Conservation (phyloP, 2,888 invertebrate species). For the Orthonychiurus folsomi region DNA sequence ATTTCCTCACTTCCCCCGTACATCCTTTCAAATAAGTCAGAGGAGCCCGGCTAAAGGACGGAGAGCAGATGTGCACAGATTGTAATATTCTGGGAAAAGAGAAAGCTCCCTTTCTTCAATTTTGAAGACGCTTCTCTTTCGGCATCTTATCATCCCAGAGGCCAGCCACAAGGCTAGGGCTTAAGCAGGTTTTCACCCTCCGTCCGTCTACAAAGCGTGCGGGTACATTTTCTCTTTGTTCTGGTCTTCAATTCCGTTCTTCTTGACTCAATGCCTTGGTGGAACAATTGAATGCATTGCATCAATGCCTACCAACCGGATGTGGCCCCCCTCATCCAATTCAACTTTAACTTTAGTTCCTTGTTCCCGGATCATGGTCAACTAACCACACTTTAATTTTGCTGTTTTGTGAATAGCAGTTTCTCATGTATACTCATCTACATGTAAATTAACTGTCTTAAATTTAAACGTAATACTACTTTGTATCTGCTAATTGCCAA, state of each 20-base stretch:
- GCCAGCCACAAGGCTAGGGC: too few relatives aligned
- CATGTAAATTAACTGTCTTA: neutral
- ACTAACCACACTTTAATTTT: neutral
- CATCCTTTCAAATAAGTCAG: too few relatives aligned
- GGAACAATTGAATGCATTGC: neutral
- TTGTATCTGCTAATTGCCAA: too few relatives aligned
- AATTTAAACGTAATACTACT: neutral
- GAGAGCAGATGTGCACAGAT: constrained; percentile 1
- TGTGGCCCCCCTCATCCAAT: neutral
- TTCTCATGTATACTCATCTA: neutral
- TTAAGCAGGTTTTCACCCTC: neutral
- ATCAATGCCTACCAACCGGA: neutral
- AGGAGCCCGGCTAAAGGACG: too few relatives aligned
- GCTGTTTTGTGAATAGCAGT: neutral
- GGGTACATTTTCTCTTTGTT: neutral
- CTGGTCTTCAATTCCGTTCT: neutral
- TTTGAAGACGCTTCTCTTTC: neutral
- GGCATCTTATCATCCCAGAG: neutral
- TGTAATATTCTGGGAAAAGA: neutral
- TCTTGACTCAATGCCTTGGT: neutral
- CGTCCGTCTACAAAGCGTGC: neutral
- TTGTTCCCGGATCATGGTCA: neutral
- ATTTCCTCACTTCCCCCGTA: neutral
- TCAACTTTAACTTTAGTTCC: neutral
- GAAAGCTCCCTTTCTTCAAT: neutral